Base-by-base conservation (phyloP, 2,888 invertebrate species). In the Prosopocoilus inquinatus region DNA sequence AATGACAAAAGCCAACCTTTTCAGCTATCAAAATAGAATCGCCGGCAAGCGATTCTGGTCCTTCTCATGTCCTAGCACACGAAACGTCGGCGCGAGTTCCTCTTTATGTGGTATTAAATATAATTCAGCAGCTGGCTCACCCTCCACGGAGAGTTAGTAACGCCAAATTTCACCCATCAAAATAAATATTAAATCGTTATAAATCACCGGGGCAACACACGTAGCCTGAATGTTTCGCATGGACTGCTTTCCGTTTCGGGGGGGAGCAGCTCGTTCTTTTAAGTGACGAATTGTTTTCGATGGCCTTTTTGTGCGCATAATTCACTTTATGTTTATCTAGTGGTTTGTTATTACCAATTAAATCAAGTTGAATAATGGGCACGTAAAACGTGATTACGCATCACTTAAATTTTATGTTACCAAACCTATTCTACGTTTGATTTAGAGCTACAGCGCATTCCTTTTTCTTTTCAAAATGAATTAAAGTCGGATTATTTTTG, bases 171-270 rank as follows among this genome's bases (percentile, higher is more conserved):
- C 75, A 78, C 76, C 78, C 77, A 76, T 78, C 78, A 78, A 78
- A 78, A 78, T 77, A 78, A 77, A 78, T 78, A 78, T 78, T 77
- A 78, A 77, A 78, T 78, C 75, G 74, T 74, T 75, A 77, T 78
- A 78, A 77, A 78, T 78, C 77, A 76, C 60, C 50, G 55, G 67
- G 70, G 71, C 67, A 62, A 61, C 68, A 62, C 61, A 59, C 55
- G 50, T 43, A 51, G 33, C 44, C 32, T 16, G 51, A 52, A 59
- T 46, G 65, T 61, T 61, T 59, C 66, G 64, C 62, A 61, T 64
- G 63, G 69, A 66, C 65, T 68, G 66, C 68, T 68, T 66, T 67
- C 64, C 65, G 64, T 63, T 28, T 28, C 64, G 64, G 64, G 63
- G 66, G 64, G 63, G 57, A 58, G 59, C 5, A 34, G 28, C 50